Percentiles rank a stretch among this genome's conserved stretches.
phyloP scores from a whole-genome alignment of 2,113 vertebrate species.

The Heloderma charlesbogerti region DNA sequence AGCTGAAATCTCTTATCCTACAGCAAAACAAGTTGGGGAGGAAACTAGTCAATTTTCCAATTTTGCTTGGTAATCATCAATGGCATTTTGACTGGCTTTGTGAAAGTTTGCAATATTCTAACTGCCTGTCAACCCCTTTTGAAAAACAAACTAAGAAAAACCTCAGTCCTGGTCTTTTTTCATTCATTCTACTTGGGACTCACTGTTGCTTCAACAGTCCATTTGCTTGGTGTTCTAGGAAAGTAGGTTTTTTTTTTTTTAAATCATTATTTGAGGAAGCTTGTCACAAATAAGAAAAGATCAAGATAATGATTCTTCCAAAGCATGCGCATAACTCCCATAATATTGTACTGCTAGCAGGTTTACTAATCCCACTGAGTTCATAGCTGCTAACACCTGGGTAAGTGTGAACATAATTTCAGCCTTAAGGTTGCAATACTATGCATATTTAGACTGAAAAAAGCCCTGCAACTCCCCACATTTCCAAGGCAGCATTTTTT shows the following conservation, averaged over 20 bases:
- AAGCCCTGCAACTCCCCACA: too few relatives aligned
- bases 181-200: not conserved
- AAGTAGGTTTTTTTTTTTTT: not conserved
- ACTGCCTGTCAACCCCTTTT: constrained; percentile 7
- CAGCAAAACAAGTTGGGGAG: constrained; percentile 18
- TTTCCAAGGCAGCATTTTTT: too few relatives aligned
- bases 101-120: constrained; percentile 15
- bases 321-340: not conserved
- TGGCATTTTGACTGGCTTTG: constrained; percentile 23
- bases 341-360: too few relatives aligned
- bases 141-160: constrained; percentile 3
- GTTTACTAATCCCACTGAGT: not conserved
- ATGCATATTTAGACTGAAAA: not conserved
- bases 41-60: constrained; percentile 10
- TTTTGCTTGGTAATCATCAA: constrained; percentile 20
- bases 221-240: not conserved
- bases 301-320: not conserved
- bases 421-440: not conserved
- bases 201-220: not conserved
- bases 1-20: constrained; percentile 19
- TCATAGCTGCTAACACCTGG: not conserved
- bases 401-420: not conserved
- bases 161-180: not conserved
- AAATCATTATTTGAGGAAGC: not conserved
- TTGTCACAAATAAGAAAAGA: not conserved